Percentiles rank a stretch among this genome's conserved stretches.
Evolutionary conservation across 2,113 vertebrate genomes (phyloP).

Genomic region (Amphiprion ocellaris): DNA sequence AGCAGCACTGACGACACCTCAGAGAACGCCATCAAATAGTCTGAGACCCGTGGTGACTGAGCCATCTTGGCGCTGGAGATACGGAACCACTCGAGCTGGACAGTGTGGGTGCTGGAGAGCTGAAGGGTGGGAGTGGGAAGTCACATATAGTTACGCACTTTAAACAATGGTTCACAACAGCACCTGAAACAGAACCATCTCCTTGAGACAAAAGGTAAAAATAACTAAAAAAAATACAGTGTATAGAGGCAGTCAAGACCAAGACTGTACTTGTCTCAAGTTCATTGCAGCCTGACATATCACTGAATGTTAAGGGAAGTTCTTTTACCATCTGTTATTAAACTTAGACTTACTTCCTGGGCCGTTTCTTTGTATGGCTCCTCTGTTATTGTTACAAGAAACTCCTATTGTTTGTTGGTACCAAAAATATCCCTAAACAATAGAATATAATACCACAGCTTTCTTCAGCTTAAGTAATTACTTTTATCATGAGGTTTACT

Average conservation of each 20-base stretch:
- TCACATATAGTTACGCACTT: not conserved
- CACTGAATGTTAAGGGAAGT: conserved; percentile 17
- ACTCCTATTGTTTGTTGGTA: conserved; percentile 1
- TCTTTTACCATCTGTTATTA: conserved; percentile 4
- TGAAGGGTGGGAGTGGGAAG: conserved; percentile 51
- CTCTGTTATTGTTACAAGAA: conserved; percentile 15
- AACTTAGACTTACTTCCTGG: not conserved
- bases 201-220: not conserved
- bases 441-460: not conserved
- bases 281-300: not conserved
- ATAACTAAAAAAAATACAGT: not conserved
- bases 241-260: not conserved
- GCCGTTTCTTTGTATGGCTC: not conserved
- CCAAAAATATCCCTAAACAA: not conserved
- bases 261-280: not conserved
- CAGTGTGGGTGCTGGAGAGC: conserved; percentile 87
- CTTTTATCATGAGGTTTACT: not conserved
- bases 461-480: not conserved
- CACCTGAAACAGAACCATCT: not conserved
- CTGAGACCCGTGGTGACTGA: conserved; percentile 80
- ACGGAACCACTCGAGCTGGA: conserved; percentile 95
- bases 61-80: conserved; percentile 93
- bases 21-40: conserved; percentile 88
- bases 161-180: not conserved
- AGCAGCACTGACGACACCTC: conserved; percentile 87